phyloP scores from a whole-genome alignment of 2,113 vertebrate genomes.

The Salvelinus namaycush region DNA sequence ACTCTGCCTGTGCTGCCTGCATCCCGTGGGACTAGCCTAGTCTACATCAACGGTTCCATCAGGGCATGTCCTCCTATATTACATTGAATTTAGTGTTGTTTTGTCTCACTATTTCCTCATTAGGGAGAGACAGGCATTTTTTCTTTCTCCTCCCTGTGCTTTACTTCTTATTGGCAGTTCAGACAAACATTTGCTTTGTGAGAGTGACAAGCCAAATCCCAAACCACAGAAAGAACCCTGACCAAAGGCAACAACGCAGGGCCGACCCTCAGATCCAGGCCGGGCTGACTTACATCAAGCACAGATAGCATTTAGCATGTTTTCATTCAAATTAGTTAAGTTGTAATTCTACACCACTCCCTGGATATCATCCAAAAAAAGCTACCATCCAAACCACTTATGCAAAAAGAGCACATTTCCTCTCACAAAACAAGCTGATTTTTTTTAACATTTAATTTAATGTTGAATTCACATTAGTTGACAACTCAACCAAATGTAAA shows the following conservation, averaged over 20 bases:
- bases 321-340: conserved; percentile 99
- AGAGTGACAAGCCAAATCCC: conserved; percentile 96
- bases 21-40: conserved; percentile 1
- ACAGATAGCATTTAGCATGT: conserved; percentile 95
- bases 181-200: conserved; percentile 98
- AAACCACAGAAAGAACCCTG: conserved; percentile 86
- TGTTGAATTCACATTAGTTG: too few species aligned
- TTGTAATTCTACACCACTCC: conserved; percentile 95
- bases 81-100: conserved; percentile 33
- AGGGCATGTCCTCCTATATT: conserved; percentile 14
- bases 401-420: background rate
- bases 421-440: background rate
- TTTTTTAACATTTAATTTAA: background rate
- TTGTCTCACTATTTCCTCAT: conserved; percentile 63
- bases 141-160: conserved; percentile 68
- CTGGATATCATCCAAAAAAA: conserved; percentile 94
- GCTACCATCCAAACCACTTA: conserved; percentile 86
- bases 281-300: conserved; percentile 96
- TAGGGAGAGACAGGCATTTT: conserved; percentile 69
- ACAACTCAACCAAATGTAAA: too few species aligned
- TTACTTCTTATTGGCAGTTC: conserved; percentile 88
- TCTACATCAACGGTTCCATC: conserved; percentile 16
- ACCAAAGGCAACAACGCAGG: conserved; percentile 98
- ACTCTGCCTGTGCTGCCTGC: background rate
- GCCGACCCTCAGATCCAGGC: conserved; percentile 89